Percentiles rank a stretch among this genome's conserved stretches.
These are phyloP conservation scores for Indicator maculatus DNA, from an alignment of 2,113 vertebrate genomes.

Conservation along the genomic window DNA sequence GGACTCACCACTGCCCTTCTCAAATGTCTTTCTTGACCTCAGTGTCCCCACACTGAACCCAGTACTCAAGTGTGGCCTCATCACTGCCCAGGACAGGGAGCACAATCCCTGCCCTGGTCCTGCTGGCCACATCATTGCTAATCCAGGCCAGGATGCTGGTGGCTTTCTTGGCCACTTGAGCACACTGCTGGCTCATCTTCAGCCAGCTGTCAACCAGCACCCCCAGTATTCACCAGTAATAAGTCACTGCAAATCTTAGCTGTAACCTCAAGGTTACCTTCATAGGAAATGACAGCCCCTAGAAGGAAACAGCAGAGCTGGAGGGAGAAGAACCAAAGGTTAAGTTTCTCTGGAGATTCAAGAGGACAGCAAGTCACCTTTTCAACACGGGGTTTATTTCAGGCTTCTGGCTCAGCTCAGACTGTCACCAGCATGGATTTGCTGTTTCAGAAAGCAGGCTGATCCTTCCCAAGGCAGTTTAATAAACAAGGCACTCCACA, in stretches of 20 bases:
- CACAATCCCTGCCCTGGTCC: too few relatives aligned
- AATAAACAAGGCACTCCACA: background rate
- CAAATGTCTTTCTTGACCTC: background rate
- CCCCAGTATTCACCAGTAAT: background rate
- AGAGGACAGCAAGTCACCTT: background rate
- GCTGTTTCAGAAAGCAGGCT: background rate
- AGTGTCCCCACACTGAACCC: too few relatives aligned
- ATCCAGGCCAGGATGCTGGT: too few relatives aligned
- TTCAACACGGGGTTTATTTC: background rate
- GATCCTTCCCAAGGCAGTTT: background rate
- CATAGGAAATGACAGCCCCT: background rate
- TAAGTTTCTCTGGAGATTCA: background rate
- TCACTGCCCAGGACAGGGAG: too few relatives aligned
- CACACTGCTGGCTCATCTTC: too few relatives aligned
- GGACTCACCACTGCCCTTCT: background rate
- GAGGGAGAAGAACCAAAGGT: background rate
- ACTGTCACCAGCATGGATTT: background rate
- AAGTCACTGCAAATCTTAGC: background rate
- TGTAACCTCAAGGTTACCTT: background rate
- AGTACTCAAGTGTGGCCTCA: too few relatives aligned
- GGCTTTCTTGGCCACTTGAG: too few relatives aligned
- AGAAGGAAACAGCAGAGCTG: background rate
- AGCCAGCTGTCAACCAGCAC: too few relatives aligned
- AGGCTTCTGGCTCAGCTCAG: background rate
- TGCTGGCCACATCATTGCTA: too few relatives aligned